phyloP scores from a whole-genome alignment of 2,113 vertebrate species.

The Corvus hawaiiensis region DNA sequence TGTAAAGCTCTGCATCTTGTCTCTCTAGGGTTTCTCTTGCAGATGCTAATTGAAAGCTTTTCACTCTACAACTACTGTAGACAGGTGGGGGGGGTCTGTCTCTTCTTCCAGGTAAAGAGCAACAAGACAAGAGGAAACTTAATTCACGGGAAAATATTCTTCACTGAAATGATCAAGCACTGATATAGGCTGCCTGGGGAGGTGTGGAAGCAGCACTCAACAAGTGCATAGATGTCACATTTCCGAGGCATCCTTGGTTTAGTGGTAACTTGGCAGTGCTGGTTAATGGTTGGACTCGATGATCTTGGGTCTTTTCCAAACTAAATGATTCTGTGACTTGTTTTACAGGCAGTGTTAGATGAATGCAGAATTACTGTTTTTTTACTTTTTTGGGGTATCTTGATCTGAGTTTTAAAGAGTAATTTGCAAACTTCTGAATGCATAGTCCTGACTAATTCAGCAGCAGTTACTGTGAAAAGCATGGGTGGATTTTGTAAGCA shows the following conservation, averaged over 20 bases:
- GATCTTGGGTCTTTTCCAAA: neutral
- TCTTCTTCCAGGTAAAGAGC: neutral
- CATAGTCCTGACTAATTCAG: neutral
- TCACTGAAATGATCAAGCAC: neutral
- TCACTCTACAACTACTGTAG: neutral
- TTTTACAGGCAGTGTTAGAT: neutral
- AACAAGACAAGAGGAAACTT: neutral
- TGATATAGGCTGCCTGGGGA: neutral
- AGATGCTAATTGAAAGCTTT: conserved; percentile 34
- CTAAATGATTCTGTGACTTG: neutral
- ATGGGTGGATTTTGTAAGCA: neutral
- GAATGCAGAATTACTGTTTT: neutral
- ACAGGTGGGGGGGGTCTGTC: accelerated
- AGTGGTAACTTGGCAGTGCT: neutral
- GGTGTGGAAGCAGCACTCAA: neutral
- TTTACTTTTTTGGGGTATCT: neutral
- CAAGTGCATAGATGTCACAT: accelerated
- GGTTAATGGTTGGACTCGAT: neutral
- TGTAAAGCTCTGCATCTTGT: neutral
- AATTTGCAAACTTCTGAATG: neutral
- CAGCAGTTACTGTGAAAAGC: neutral
- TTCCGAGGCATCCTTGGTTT: neutral
- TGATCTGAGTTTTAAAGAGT: neutral
- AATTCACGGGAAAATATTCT: neutral
- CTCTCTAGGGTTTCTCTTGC: neutral